Conservation (phyloP, 1,140 invertebrate genomes). For the Drosophila arawakana region DNA sequence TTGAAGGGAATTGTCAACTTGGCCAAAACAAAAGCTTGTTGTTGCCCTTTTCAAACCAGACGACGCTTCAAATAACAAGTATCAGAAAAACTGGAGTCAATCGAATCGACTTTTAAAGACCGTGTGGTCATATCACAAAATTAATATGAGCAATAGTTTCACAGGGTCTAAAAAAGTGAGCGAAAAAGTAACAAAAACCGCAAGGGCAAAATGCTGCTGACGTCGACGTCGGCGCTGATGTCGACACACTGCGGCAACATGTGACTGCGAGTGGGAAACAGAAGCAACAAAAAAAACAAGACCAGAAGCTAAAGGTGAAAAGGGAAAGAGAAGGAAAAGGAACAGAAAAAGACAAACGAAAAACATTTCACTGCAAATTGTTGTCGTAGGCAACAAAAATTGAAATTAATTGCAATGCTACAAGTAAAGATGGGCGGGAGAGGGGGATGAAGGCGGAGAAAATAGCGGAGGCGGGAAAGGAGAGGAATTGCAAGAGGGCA, state of each 20-base stretch:
- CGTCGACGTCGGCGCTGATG: conserved; percentile 10
- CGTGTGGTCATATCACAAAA: no score
- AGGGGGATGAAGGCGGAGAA: background rate
- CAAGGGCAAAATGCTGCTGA: conserved; percentile 29
- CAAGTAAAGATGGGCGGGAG: conserved; percentile 9
- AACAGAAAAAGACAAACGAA: conserved; percentile 8
- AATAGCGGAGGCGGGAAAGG: background rate
- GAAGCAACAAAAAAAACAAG: conserved; percentile 6
- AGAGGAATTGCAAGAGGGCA: background rate
- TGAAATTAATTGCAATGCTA: conserved; percentile 65
- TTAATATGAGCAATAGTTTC: no score
- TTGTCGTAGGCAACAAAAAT: conserved; percentile 71
- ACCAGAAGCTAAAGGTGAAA: conserved; percentile 3
- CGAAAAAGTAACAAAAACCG: conserved; percentile 26
- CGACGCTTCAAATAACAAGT: background rate
- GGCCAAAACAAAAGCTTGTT: conserved; percentile 26
- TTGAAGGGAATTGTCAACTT: background rate
- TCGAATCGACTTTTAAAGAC: no score
- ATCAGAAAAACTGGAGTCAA: no score
- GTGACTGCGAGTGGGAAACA: conserved; percentile 32
- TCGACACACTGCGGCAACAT: conserved; percentile 50
- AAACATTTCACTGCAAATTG: conserved; percentile 50
- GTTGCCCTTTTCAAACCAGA: conserved; percentile 2
- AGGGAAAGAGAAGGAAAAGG: conserved; percentile 27
- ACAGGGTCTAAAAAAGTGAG: no score